Percentiles rank a stretch among this genome's conserved stretches.
Evolutionary conservation across 2,797 vertebrate species (phyloP).

Genomic region (Chanos chanos): DNA sequence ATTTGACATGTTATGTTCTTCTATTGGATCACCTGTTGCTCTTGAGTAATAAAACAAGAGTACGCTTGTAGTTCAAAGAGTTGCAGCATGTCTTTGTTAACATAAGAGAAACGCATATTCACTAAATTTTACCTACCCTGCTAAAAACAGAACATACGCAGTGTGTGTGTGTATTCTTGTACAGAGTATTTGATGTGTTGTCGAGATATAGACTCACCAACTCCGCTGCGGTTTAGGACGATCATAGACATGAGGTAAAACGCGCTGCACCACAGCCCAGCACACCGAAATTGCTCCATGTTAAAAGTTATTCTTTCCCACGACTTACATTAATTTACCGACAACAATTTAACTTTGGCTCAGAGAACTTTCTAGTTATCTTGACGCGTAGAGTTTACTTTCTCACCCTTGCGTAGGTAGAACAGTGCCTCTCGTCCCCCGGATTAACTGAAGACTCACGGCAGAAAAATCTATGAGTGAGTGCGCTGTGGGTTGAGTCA

Average conservation of each 20-base stretch:
- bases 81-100: not conserved
- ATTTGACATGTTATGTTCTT: not conserved
- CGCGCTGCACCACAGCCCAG: constrained; percentile 22
- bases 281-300: constrained; percentile 34
- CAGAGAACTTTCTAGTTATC: not conserved
- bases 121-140: not conserved
- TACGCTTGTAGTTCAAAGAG: not conserved
- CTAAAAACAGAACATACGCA: not conserved
- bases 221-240: constrained; percentile 19
- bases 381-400: not conserved
- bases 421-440: not conserved
- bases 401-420: no score
- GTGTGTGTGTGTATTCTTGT: not conserved
- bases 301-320: not conserved
- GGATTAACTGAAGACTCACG: constrained; percentile 10
- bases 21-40: constrained; percentile 2
- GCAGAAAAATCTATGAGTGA: not conserved
- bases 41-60: not conserved
- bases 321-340: constrained; percentile 25
- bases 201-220: constrained; percentile 35
- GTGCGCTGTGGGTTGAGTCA: constrained; percentile 21
- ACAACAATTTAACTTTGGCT: not conserved
- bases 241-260: constrained; percentile 27
- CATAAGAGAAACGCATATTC: not conserved
- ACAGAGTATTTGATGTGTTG: constrained; percentile 22